Evolutionary conservation across 2,797 vertebrate genomes (phyloP).

Genomic region (Rhinoraja longicauda): DNA sequence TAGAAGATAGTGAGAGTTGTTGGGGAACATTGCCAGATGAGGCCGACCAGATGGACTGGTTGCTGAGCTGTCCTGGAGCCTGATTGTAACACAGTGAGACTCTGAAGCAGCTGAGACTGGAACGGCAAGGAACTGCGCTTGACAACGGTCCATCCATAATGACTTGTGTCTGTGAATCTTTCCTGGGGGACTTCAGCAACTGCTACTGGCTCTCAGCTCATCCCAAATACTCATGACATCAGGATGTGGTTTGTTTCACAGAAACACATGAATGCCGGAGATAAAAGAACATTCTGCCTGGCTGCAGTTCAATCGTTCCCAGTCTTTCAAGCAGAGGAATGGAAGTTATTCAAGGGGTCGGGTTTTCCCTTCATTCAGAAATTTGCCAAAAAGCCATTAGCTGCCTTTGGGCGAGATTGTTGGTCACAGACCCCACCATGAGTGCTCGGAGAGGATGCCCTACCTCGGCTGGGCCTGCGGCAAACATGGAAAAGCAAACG

Average conservation of each 20-base stretch:
- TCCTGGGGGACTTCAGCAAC: neutral
- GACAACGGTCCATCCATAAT: neutral
- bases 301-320: neutral
- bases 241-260: constrained; percentile 27
- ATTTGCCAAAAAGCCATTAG: too few relatives aligned
- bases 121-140: neutral
- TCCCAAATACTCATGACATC: constrained; percentile 3
- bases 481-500: too few relatives aligned
- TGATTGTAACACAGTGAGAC: neutral
- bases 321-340: neutral
- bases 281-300: constrained; percentile 10
- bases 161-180: neutral
- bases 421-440: too few relatives aligned
- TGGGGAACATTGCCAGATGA: neutral
- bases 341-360: neutral
- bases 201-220: neutral
- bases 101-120: neutral
- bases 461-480: too few relatives aligned
- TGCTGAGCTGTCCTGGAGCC: neutral
- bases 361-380: neutral
- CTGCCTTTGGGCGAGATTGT: too few relatives aligned
- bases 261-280: neutral
- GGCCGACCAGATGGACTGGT: too few relatives aligned
- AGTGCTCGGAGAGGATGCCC: too few relatives aligned
- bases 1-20: too few relatives aligned